These are phyloP conservation scores for Dendrophyllia cribrosa DNA, from an alignment of 64 coral and sea anemone species.

Conservation along the genomic window DNA sequence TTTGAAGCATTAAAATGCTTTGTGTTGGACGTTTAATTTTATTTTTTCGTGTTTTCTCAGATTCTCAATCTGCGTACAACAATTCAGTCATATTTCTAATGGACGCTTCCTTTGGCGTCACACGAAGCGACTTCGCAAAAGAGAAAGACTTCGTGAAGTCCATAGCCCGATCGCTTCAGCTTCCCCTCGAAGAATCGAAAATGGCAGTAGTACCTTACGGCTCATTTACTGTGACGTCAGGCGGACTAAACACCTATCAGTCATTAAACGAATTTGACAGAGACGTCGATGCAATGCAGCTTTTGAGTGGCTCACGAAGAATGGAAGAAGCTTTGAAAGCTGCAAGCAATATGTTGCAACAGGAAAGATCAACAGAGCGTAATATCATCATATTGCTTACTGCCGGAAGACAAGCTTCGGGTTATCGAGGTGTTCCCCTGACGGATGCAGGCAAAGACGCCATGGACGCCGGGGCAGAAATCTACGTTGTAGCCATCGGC, in stretches of 20 bases:
- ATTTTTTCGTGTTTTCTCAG: too few relatives aligned
- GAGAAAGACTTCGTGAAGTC: conserved; percentile 51
- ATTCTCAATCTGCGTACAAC: too few relatives aligned
- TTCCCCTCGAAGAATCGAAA: background rate
- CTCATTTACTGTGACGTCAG: background rate
- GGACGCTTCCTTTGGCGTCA: conserved; percentile 12
- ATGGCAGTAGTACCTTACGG: conserved; percentile 37
- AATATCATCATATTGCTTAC: conserved; percentile 50
- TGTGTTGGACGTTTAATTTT: too few relatives aligned
- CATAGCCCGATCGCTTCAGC: background rate
- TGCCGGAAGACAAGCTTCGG: conserved; percentile 17
- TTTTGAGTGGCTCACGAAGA: conserved; percentile 17
- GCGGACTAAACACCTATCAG: background rate
- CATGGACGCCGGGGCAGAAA: conserved; percentile 32
- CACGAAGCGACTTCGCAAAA: background rate
- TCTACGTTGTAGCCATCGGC: conserved; percentile 71
- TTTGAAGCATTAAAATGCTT: too few relatives aligned
- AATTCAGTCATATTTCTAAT: conserved; percentile 2
- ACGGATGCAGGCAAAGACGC: conserved; percentile 51
- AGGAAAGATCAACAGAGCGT: background rate
- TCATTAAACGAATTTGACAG: conserved; percentile 39
- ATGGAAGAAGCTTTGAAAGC: conserved; percentile 38
- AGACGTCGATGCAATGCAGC: conserved; percentile 19
- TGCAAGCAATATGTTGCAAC: conserved; percentile 10
- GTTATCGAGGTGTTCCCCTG: background rate